Percentiles rank a stretch among this genome's conserved stretches.
Evolutionary conservation across 37 sponge, comb jelly and placozoan genomes (phyloP).

Genomic region (Ianthella basta): DNA sequence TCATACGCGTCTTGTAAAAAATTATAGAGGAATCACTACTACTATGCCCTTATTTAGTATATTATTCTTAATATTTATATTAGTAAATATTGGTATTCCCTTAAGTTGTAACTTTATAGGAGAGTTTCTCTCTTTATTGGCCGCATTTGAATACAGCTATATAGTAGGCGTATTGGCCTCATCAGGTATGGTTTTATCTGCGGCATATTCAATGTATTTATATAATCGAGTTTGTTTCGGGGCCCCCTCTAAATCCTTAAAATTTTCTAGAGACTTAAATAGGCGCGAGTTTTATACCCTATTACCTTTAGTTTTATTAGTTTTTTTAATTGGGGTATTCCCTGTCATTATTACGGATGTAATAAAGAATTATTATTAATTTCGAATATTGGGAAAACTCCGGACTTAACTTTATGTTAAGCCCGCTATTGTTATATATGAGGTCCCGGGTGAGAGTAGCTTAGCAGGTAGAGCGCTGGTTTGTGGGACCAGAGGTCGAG

Average conservation of each 20-base stretch:
- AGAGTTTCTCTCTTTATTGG: constrained; percentile 80
- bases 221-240: constrained; percentile 91
- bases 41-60: constrained; percentile 37
- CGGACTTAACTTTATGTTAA: too few species aligned
- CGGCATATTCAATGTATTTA: constrained; percentile 81
- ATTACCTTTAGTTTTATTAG: constrained; percentile 57
- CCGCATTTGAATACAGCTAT: constrained; percentile 76
- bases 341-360: constrained; percentile 52
- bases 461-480: constrained; percentile 64
- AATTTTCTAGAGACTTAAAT: constrained; percentile 64
- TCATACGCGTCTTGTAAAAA: constrained; percentile 69
- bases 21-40: constrained; percentile 75
- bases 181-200: constrained; percentile 65
- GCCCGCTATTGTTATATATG: too few species aligned
- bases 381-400: constrained; percentile 10
- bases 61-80: constrained; percentile 42
- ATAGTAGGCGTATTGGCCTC: constrained; percentile 66
- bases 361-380: constrained; percentile 46
- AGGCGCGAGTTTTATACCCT: constrained; percentile 68
- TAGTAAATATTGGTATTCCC: constrained; percentile 84
- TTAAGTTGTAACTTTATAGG: constrained; percentile 87
- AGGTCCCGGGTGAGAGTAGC: constrained; percentile 47
- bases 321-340: constrained; percentile 65
- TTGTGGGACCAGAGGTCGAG: constrained; percentile 75
- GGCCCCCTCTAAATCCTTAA: constrained; percentile 47